phyloP scores from a whole-genome alignment of 2,113 vertebrate species.

The Macquaria australasica region DNA sequence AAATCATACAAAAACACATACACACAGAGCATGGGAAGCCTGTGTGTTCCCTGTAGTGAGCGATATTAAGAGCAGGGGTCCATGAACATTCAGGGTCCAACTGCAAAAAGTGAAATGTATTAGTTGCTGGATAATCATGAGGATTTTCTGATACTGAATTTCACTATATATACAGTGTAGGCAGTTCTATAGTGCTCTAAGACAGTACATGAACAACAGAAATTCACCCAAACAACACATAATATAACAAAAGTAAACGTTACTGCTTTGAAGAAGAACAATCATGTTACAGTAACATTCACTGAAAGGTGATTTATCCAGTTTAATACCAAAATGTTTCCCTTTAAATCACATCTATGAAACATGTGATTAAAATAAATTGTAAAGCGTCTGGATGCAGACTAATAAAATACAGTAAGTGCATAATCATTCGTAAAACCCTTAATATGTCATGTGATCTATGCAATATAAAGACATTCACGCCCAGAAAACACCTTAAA shows the following conservation, averaged over 20 bases:
- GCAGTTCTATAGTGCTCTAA: not conserved
- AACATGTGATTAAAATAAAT: not conserved
- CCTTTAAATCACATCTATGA: not conserved
- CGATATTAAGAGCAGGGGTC: no score
- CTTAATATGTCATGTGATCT: not conserved
- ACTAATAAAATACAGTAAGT: not conserved
- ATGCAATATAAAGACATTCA: not conserved
- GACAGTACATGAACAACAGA: not conserved
- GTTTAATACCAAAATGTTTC: conserved; percentile 1
- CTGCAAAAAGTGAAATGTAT: no score
- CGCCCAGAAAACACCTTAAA: not conserved
- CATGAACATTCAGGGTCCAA: no score
- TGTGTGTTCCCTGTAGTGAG: no score
- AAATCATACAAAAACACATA: not conserved
- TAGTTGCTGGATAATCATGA: no score
- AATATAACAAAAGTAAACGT: not conserved
- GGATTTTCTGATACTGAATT: no score
- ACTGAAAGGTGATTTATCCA: not conserved
- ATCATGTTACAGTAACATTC: not conserved
- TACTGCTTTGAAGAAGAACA: not conserved
- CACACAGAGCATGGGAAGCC: no score
- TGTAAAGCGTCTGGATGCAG: not conserved
- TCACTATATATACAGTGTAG: no score
- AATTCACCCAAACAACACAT: not conserved
- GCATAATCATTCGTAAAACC: not conserved